Conservation (phyloP, 2,797 vertebrate genomes). For the Ataeniobius toweri region DNA sequence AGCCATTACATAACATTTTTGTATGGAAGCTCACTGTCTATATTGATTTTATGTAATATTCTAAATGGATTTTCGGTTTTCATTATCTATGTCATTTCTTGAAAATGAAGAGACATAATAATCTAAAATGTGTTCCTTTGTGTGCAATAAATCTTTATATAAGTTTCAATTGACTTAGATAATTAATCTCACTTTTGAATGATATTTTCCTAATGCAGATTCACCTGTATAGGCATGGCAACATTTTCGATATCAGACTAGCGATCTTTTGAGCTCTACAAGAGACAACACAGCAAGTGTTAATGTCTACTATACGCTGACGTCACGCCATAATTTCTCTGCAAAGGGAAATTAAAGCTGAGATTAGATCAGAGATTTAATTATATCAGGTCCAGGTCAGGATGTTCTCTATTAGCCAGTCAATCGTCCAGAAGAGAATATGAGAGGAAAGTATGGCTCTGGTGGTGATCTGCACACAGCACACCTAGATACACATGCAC, state of each 20-base stretch:
- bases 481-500: conserved; percentile 24
- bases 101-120: background rate
- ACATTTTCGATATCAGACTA: conserved; percentile 8
- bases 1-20: background rate
- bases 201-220: background rate
- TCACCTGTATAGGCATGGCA: background rate
- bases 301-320: conserved; percentile 52
- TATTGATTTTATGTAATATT: background rate
- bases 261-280: conserved; percentile 4
- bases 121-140: background rate
- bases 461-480: conserved; percentile 36
- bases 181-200: background rate
- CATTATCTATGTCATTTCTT: background rate
- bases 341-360: conserved; percentile 74
- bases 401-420: conserved; percentile 82
- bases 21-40: background rate
- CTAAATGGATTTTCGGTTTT: background rate
- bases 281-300: conserved; percentile 37
- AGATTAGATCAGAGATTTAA: conserved; percentile 79
- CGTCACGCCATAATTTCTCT: conserved; percentile 64
- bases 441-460: conserved; percentile 43
- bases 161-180: background rate
- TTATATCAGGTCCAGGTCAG: conserved; percentile 80
- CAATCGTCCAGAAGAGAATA: conserved; percentile 66
- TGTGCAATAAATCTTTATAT: background rate